Evolutionary conservation across 2,888 invertebrate genomes (phyloP).

Genomic region (Ennomos quercinarius): DNA sequence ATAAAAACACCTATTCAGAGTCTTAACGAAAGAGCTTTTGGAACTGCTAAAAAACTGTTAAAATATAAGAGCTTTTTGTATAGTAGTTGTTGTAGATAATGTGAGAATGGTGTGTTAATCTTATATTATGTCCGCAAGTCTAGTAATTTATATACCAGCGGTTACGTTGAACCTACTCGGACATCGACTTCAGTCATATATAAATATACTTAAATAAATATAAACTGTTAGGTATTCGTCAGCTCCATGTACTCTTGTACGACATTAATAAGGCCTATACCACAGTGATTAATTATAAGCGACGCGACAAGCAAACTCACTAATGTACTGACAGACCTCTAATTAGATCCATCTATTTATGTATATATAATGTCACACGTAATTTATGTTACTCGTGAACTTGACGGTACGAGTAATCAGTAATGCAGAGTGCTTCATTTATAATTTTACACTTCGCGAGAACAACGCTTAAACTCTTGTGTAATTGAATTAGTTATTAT

Average conservation of each 20-base stretch:
- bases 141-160: constrained; percentile 3
- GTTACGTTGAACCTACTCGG: constrained; percentile 33
- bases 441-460: constrained; percentile 16
- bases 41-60: constrained; percentile 71
- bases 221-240: constrained; percentile 45
- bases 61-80: constrained; percentile 78
- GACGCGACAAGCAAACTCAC: constrained; percentile 27
- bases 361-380: constrained; percentile 6
- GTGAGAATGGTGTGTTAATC: constrained; percentile 51
- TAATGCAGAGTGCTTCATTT: constrained; percentile 16
- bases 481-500: too few species aligned
- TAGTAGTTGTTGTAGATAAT: constrained; percentile 71
- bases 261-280: constrained; percentile 41
- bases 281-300: constrained; percentile 37
- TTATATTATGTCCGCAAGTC: constrained; percentile 15
- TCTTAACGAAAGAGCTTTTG: constrained; percentile 68
- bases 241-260: constrained; percentile 31
- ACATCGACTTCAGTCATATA: constrained; percentile 46
- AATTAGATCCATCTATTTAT: constrained; percentile 20
- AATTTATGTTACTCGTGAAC: constrained; percentile 14
- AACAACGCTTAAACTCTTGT: background rate
- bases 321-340: constrained; percentile 23
- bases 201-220: constrained; percentile 37
- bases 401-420: constrained; percentile 15
- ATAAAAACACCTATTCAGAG: constrained; percentile 30